Evolutionary conservation across 2,113 vertebrate genomes (phyloP).

Genomic region (Myrmecobius fasciatus): DNA sequence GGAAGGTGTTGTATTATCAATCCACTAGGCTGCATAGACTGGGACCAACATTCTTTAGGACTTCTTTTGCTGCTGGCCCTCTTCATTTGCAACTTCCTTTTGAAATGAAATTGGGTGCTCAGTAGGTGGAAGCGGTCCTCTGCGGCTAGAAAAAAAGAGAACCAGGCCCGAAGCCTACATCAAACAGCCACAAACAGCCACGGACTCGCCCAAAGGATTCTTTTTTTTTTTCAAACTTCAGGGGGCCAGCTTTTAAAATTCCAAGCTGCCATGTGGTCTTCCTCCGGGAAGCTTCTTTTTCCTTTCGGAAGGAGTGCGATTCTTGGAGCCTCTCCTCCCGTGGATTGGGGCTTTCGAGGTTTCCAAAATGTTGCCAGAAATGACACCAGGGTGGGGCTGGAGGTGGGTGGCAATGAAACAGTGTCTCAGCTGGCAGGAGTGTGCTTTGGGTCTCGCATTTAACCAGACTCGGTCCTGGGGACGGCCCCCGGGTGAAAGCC

Average conservation of each 20-base stretch:
- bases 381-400: background rate
- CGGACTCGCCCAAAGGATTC: background rate
- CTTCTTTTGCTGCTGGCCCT: background rate
- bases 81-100: background rate
- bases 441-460: background rate
- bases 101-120: background rate
- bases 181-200: background rate
- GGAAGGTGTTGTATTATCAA: background rate
- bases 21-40: background rate
- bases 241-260: background rate
- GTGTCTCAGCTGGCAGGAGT: no score
- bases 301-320: background rate
- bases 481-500: no score
- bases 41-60: background rate
- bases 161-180: background rate
- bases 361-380: background rate
- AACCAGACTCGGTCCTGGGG: background rate
- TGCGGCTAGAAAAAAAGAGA: background rate
- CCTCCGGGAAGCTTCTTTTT: no score
- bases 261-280: background rate
- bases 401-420: background rate
- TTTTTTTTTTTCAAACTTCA: background rate
- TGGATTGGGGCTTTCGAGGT: background rate
- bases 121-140: background rate
- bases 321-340: background rate